Evolutionary conservation across 2,888 invertebrate species (phyloP).

Genomic region (Ganaspis brasiliensis): DNA sequence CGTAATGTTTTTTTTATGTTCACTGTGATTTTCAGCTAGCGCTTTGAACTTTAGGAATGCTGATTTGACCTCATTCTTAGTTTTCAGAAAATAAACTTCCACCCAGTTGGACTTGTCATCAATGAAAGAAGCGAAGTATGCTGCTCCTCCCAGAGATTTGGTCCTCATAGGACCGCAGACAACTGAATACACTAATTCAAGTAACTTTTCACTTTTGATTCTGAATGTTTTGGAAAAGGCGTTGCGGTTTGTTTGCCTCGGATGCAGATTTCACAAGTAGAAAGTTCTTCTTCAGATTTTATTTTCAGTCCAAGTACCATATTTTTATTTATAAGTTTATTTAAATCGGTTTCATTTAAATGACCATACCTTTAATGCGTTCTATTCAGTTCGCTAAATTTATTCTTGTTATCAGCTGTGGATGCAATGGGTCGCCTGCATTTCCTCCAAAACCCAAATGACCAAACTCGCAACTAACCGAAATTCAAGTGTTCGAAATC

Average conservation of each 20-base stretch:
- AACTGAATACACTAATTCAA: conserved; percentile 54
- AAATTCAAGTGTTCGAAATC: too few relatives aligned
- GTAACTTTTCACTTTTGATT: conserved; percentile 4
- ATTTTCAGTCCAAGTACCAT: conserved; percentile 46
- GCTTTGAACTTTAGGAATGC: conserved; percentile 50
- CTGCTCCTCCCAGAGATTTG: too few relatives aligned
- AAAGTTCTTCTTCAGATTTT: neutral
- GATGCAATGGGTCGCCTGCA: too few relatives aligned
- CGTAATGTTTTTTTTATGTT: conserved; percentile 48
- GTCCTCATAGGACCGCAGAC: conserved; percentile 48
- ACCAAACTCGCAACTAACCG: too few relatives aligned
- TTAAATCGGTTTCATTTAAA: conserved; percentile 47
- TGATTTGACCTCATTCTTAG: conserved; percentile 45
- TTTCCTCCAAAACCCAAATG: too few relatives aligned
- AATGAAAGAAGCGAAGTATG: conserved; percentile 38
- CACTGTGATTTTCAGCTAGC: conserved; percentile 50
- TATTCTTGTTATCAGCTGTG: conserved; percentile 28
- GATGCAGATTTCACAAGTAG: conserved; percentile 46
- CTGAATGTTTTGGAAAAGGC: conserved; percentile 38
- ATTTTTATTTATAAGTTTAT: conserved; percentile 39
- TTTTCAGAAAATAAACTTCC: conserved; percentile 50
- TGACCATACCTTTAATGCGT: conserved; percentile 54
- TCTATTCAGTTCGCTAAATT: conserved; percentile 1
- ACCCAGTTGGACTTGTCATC: conserved; percentile 46
- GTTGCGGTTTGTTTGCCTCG: conserved; percentile 39